These are phyloP conservation scores for Drosophila kepulauana DNA, from an alignment of 1,140 invertebrate species.

Conservation along the genomic window DNA sequence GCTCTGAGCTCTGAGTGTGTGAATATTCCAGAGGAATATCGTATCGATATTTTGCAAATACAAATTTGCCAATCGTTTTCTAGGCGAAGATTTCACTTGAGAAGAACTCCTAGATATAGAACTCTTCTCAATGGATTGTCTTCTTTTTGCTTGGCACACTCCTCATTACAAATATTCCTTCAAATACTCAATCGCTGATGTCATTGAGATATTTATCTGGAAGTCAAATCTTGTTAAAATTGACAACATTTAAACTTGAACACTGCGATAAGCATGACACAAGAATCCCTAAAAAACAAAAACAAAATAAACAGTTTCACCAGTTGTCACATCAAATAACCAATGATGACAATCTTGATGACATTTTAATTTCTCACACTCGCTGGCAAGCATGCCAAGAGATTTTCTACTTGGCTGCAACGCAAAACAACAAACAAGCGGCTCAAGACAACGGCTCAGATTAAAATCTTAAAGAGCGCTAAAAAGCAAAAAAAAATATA, in stretches of 20 bases:
- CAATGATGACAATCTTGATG: constrained; percentile 83
- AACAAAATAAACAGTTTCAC: constrained; percentile 44
- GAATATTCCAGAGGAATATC: constrained; percentile 3
- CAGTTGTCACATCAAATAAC: constrained; percentile 73
- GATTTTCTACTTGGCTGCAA: constrained; percentile 81
- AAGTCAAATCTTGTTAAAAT: constrained; percentile 78
- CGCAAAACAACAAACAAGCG: constrained; percentile 61
- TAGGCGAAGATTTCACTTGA: background rate
- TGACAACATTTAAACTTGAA: constrained; percentile 80
- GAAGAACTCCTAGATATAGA: too few relatives aligned
- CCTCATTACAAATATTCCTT: constrained; percentile 8
- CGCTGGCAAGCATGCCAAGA: constrained; percentile 32
- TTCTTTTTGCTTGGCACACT: background rate
- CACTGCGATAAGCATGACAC: constrained; percentile 61
- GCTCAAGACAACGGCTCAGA: constrained; percentile 58
- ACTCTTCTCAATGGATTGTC: too few relatives aligned
- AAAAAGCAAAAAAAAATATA: constrained; percentile 49
- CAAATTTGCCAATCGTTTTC: too few relatives aligned
- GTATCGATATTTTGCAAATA: too few relatives aligned
- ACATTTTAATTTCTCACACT: constrained; percentile 84
- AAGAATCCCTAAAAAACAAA: constrained; percentile 16
- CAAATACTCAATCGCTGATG: constrained; percentile 39
- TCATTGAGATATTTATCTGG: constrained; percentile 68
- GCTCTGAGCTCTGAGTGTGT: constrained; percentile 43
- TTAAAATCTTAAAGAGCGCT: constrained; percentile 81